Percentiles rank a stretch among this genome's conserved stretches.
These are phyloP conservation scores for Theodoxus fluviatilis DNA, from an alignment of 2,888 invertebrate species.

Conservation along the genomic window DNA sequence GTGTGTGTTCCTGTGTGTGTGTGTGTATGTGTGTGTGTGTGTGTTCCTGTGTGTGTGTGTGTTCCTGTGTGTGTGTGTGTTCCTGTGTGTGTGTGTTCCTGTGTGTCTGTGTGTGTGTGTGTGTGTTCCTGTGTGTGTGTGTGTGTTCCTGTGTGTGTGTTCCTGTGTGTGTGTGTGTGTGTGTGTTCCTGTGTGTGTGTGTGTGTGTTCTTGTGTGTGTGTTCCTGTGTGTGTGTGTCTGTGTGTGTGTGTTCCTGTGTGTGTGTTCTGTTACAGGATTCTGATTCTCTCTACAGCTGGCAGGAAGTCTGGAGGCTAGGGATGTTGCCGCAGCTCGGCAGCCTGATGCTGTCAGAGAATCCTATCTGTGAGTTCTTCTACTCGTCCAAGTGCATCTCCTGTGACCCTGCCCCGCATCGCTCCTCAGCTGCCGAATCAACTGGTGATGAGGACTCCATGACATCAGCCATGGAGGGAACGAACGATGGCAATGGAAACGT, in stretches of 20 bases:
- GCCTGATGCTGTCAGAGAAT: slow-evolving; percentile 54
- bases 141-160: not conserved
- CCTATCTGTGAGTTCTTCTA: slow-evolving; percentile 49
- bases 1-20: no score
- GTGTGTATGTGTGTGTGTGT: no score
- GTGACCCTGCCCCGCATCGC: no score
- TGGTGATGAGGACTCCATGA: no score
- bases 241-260: not conserved
- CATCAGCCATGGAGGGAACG: no score
- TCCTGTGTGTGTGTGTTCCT: not conserved
- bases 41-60: no score
- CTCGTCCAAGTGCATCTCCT: slow-evolving; percentile 19
- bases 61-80: no score
- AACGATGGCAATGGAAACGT: no score
- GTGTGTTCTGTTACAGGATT: not conserved
- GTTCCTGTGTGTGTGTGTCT: not conserved
- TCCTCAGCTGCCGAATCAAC: no score
- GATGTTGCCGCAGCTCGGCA: slow-evolving; percentile 42
- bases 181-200: not conserved
- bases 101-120: not conserved
- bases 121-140: not conserved
- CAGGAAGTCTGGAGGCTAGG: slow-evolving; percentile 53
- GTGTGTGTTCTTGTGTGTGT: not conserved
- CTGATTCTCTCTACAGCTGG: slow-evolving; percentile 44
- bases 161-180: not conserved